These are phyloP conservation scores for Leptinotarsa juncta DNA, from an alignment of 2,888 invertebrate species.

Conservation along the genomic window DNA sequence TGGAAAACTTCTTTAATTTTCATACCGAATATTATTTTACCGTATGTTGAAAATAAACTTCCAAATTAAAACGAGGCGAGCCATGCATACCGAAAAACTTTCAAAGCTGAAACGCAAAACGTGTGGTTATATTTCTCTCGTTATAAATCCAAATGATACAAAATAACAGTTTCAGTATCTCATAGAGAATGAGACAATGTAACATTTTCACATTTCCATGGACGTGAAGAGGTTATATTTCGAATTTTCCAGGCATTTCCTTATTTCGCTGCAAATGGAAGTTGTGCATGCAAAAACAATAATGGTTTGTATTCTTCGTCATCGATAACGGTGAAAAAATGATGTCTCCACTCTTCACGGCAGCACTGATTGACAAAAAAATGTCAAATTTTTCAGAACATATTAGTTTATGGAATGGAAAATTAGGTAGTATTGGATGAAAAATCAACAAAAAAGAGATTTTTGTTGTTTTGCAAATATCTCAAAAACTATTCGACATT, in stretches of 20 bases:
- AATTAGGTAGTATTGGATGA: too few species aligned
- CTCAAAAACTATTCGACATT: too few species aligned
- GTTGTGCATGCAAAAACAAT: background rate
- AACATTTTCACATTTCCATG: slow-evolving; percentile 33
- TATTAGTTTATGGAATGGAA: too few species aligned
- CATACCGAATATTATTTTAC: background rate
- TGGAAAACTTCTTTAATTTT: background rate
- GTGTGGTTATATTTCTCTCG: slow-evolving; percentile 19
- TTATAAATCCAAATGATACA: slow-evolving; percentile 33
- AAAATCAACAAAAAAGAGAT: too few species aligned
- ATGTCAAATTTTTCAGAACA: too few species aligned
- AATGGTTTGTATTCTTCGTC: background rate
- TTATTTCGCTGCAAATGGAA: background rate
- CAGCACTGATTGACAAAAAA: too few species aligned
- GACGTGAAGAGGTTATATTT: slow-evolving; percentile 31
- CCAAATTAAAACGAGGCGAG: background rate
- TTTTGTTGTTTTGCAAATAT: too few species aligned
- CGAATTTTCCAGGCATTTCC: background rate
- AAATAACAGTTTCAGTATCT: slow-evolving; percentile 32
- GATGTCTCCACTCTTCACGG: too few species aligned
- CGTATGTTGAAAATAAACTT: slow-evolving; percentile 4
- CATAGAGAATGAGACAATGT: slow-evolving; percentile 35
- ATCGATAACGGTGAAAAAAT: too few species aligned
- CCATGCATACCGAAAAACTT: slow-evolving; percentile 18
- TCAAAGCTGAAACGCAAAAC: slow-evolving; percentile 25